Conservation (phyloP, 2,113 vertebrate species). For the Tragelaphus scriptus region DNA sequence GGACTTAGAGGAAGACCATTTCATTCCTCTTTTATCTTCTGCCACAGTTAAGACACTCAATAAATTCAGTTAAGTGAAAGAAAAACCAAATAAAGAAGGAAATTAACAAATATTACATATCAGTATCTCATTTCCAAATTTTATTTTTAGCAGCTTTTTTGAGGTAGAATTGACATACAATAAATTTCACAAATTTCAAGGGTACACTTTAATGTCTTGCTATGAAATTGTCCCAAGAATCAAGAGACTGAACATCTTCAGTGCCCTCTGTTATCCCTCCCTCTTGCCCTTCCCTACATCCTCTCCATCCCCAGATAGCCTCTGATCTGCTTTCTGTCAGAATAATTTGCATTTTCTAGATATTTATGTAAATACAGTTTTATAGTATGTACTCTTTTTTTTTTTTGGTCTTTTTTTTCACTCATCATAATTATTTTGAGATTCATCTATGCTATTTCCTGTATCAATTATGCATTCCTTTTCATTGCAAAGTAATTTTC, state of each 20-base stretch:
- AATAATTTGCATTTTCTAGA: not conserved
- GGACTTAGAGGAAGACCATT: not conserved
- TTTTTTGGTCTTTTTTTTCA: not conserved
- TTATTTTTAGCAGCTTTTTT: not conserved
- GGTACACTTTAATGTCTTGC: not conserved
- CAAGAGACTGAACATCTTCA: not conserved
- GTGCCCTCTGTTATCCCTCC: not conserved
- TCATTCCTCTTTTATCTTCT: not conserved
- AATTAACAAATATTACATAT: not conserved
- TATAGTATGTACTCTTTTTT: not conserved
- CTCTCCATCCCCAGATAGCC: not conserved
- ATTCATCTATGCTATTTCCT: not conserved
- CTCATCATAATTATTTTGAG: not conserved
- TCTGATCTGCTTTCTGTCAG: not conserved
- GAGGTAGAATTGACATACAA: not conserved
- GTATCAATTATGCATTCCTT: not conserved
- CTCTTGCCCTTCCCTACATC: not conserved
- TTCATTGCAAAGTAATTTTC: not conserved
- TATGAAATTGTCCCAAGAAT: not conserved
- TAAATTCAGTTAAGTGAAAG: not conserved
- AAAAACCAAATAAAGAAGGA: not conserved
- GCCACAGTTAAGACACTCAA: not conserved
- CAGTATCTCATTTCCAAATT: not conserved
- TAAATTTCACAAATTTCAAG: not conserved
- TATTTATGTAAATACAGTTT: not conserved